These are phyloP conservation scores for Zaprionus ornatus DNA, from an alignment of 1,140 invertebrate genomes.

Conservation along the genomic window DNA sequence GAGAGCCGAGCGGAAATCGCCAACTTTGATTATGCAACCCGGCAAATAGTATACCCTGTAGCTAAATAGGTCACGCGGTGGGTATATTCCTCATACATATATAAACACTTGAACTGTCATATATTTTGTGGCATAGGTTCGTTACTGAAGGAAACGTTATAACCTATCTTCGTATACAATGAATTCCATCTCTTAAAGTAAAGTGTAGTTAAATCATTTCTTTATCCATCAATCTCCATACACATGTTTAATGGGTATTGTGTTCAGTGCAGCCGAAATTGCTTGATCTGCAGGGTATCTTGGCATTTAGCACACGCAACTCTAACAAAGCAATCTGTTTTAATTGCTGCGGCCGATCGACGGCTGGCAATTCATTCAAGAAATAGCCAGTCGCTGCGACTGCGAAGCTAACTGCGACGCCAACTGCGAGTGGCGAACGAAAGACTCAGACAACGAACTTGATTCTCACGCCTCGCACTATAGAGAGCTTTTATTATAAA, in stretches of 20 bases:
- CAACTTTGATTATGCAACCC: conserved; percentile 32
- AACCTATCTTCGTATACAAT: no score
- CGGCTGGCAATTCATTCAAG: conserved; percentile 20
- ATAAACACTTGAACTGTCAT: no score
- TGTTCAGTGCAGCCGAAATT: not conserved
- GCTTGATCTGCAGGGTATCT: not conserved
- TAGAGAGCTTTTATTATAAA: not conserved
- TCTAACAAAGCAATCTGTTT: not conserved
- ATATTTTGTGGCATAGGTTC: no score
- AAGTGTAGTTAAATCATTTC: no score
- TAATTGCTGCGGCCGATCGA: conserved; percentile 1
- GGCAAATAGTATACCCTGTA: not conserved
- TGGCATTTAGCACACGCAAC: not conserved
- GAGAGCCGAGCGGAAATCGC: conserved; percentile 8
- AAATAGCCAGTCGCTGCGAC: conserved; percentile 9
- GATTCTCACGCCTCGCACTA: not conserved
- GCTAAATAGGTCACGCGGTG: not conserved
- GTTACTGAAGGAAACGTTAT: no score
- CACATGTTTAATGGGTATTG: no score
- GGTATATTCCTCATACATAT: no score
- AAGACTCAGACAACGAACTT: conserved; percentile 51
- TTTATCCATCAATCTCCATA: no score
- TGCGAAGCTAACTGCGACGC: not conserved
- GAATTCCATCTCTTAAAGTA: no score
- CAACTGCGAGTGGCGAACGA: conserved; percentile 19